Evolutionary conservation across 2,797 vertebrate genomes (phyloP).

Genomic region (Cyclopterus lumpus): DNA sequence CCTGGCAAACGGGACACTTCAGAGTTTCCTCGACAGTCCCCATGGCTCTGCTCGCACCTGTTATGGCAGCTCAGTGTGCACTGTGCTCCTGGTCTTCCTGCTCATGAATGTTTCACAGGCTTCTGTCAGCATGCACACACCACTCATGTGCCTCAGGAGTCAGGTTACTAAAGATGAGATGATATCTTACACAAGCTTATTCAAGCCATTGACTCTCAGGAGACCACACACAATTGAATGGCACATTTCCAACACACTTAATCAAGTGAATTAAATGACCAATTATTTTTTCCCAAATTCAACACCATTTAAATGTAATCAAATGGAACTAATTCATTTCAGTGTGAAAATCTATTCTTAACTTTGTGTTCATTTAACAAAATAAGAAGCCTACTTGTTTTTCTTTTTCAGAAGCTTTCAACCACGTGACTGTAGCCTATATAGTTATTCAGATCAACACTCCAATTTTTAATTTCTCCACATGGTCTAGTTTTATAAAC

Average conservation of each 20-base stretch:
- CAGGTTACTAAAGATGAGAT: slow-evolving; percentile 70
- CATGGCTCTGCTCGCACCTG: slow-evolving; percentile 64
- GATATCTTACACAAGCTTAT: slow-evolving; percentile 38
- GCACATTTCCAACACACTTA: slow-evolving; percentile 22
- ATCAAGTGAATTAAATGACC: slow-evolving; percentile 5
- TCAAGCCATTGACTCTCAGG: slow-evolving; percentile 33
- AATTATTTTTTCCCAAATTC: not conserved
- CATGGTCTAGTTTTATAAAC: not conserved
- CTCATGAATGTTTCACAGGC: slow-evolving; percentile 78
- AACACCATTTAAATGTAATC: not conserved
- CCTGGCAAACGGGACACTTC: slow-evolving; percentile 83
- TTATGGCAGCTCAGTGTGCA: slow-evolving; percentile 26
- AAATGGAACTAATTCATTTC: not conserved
- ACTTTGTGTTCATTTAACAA: not conserved
- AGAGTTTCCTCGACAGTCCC: slow-evolving; percentile 65
- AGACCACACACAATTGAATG: slow-evolving; percentile 19
- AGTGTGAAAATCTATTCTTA: not conserved
- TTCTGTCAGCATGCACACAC: slow-evolving; percentile 44
- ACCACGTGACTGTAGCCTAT: no score
- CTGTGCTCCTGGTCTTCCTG: slow-evolving; percentile 35
- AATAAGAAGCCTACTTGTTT: not conserved
- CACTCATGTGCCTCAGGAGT: slow-evolving; percentile 58
- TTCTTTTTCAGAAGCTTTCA: not conserved
- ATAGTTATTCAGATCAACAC: not conserved
- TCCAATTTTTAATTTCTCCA: not conserved